Percentiles rank a stretch among this genome's conserved stretches.
phyloP scores from a whole-genome alignment of 2,888 invertebrate genomes.

The Reticulitermes lucifugus region DNA sequence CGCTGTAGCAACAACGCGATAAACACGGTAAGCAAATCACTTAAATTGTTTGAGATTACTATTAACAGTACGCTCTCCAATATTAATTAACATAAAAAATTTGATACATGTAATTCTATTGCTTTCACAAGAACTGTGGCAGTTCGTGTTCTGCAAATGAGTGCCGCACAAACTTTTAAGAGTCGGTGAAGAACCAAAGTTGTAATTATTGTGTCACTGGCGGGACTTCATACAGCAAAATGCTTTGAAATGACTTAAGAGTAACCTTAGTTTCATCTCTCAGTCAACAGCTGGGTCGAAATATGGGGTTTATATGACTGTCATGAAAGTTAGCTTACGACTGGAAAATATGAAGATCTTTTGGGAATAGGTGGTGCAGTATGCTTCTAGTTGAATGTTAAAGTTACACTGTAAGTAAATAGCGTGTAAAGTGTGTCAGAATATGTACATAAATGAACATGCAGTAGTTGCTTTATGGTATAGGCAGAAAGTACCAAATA shows the following conservation, averaged over 20 bases:
- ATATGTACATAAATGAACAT: not conserved
- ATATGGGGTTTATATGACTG: not conserved
- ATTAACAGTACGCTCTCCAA: conserved; percentile 2
- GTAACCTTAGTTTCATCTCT: not conserved
- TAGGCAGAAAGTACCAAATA: not conserved
- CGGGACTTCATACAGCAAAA: not conserved
- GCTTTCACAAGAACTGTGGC: not conserved
- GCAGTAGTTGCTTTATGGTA: not conserved
- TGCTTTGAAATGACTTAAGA: not conserved
- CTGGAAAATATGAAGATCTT: not conserved
- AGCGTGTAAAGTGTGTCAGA: not conserved
- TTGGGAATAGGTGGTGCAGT: not conserved
- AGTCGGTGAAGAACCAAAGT: not conserved
- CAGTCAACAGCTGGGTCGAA: not conserved
- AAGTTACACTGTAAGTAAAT: not conserved
- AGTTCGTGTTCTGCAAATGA: not conserved
- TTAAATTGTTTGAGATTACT: not conserved
- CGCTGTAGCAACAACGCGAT: conserved; percentile 54
- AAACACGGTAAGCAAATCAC: conserved; percentile 52
- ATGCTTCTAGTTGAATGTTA: not conserved
- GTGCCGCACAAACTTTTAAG: conserved; percentile 10
- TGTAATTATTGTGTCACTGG: conserved; percentile 1
- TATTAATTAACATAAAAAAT: not conserved
- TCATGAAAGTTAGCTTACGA: not conserved
- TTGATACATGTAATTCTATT: not conserved